phyloP scores from a whole-genome alignment of 2,888 invertebrate species.

The Cremastinae sp. region DNA sequence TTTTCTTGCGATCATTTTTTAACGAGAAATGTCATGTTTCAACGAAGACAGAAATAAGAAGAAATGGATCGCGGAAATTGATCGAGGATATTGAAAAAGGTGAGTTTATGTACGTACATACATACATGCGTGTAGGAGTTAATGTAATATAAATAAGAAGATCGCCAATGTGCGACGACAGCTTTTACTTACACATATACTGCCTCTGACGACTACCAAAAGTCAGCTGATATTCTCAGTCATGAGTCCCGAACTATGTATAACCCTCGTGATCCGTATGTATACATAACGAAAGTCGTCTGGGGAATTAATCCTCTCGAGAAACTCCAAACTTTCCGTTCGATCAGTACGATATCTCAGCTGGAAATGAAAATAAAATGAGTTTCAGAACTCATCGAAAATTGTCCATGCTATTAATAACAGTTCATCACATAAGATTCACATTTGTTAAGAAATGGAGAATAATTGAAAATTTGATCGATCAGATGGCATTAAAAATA shows the following conservation, averaged over 20 bases:
- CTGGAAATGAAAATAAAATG: too few species aligned
- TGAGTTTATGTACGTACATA: neutral
- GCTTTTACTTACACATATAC: slow-evolving; percentile 19
- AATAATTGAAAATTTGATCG: too few species aligned
- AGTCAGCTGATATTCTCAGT: slow-evolving; percentile 22
- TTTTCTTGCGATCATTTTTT: too few species aligned
- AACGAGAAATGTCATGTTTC: neutral
- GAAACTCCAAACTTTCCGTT: too few species aligned
- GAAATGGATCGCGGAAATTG: too few species aligned
- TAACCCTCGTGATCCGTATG: neutral
- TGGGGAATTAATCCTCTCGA: neutral
- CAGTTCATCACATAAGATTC: too few species aligned
- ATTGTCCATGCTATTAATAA: too few species aligned
- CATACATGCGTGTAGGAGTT: slow-evolving; percentile 37
- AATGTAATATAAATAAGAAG: slow-evolving; percentile 43
- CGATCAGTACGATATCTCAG: too few species aligned
- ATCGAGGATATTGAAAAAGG: neutral
- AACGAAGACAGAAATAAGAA: slow-evolving; percentile 11
- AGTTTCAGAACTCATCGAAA: too few species aligned
- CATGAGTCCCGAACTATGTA: neutral
- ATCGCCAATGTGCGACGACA: slow-evolving; percentile 39
- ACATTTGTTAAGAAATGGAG: too few species aligned
- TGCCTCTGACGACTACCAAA: slow-evolving; percentile 8
- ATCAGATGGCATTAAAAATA: too few species aligned
- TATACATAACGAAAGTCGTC: slow-evolving; percentile 6